Evolutionary conservation across 2,797 vertebrate species (phyloP), one percentile per base, ranked within the genome.

Genomic region (Tapirus indicus): DNA sequence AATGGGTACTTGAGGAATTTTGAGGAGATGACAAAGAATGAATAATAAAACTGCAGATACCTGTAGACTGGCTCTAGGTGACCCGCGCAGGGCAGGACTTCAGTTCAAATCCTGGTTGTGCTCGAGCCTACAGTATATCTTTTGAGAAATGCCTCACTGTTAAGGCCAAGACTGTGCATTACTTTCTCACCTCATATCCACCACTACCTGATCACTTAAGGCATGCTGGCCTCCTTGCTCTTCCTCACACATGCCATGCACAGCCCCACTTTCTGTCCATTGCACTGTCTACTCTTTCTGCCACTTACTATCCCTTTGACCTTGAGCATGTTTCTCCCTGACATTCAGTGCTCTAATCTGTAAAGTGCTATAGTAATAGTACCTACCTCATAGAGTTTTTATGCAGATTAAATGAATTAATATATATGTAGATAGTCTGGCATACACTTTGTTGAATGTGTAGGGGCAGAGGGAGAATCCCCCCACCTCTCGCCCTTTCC

Each of bases 71-170:
- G 44, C 79, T 90, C 78, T 62, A 89, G 56, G 32, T 78, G 62
- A 83, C 54, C 79, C 87, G 68, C 60, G 47, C 64, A 35, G 75
- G 86, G 80, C 47, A 87, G 29, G 41, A 78, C 62, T 87, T 96
- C 56, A 69, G 66, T 91, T 85, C 83, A 82, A 75, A 71, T 84
- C 38, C 54, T 96, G 58, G 20, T 83, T 90, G 54, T 78, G 17
- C 62, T 93, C 27, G 29, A 69, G 86, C 29, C 78, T 83, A 41
- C 11, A 32, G 47, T 60, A 27, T 79, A 87, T 25, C n/a, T 94
- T 92, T 92, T 69, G 75, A 90, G 41, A 96, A 95, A 79, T 92
- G 88, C 41, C 84, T 96, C 52, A 88, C 49, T 47, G 9, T 74
- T 93, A 78, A 91, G 35, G 27, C 56, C 60, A 88, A 96, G 95